Conservation (phyloP, 1,140 invertebrate genomes). For the Mamestra configurata region DNA sequence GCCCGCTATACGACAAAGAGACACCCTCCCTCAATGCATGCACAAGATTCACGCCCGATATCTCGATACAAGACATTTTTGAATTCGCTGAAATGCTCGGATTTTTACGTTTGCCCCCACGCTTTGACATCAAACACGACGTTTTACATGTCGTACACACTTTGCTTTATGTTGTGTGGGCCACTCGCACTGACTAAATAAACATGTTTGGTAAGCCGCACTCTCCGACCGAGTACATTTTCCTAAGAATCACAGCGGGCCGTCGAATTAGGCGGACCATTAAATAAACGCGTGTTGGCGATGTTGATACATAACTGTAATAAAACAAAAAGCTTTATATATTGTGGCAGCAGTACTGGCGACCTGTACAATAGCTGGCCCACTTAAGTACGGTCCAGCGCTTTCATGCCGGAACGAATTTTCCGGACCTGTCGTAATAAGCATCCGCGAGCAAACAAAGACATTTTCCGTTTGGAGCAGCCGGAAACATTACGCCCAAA, state of each 20-base stretch:
- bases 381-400: constrained; percentile 77
- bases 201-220: constrained; percentile 37
- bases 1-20: constrained; percentile 57
- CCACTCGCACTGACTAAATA: constrained; percentile 8
- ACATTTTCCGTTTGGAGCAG: constrained; percentile 69
- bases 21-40: constrained; percentile 34
- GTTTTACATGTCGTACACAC: neutral
- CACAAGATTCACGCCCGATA: constrained; percentile 25
- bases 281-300: constrained; percentile 72
- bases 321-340: constrained; percentile 77
- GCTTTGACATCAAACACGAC: constrained; percentile 21
- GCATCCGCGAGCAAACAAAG: constrained; percentile 79
- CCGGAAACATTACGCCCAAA: constrained; percentile 74
- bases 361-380: constrained; percentile 70
- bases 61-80: constrained; percentile 14
- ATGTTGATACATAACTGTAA: constrained; percentile 74
- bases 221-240: constrained; percentile 54
- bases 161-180: neutral
- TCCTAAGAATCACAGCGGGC: constrained; percentile 61
- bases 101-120: neutral
- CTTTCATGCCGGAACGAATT: constrained; percentile 74
- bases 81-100: constrained; percentile 2
- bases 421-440: constrained; percentile 77
- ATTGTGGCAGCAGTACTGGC: constrained; percentile 65
- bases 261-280: constrained; percentile 69